Evolutionary conservation across 92 coral and sea anemone species (phyloP).

Genomic region (Nematostella vectensis): DNA sequence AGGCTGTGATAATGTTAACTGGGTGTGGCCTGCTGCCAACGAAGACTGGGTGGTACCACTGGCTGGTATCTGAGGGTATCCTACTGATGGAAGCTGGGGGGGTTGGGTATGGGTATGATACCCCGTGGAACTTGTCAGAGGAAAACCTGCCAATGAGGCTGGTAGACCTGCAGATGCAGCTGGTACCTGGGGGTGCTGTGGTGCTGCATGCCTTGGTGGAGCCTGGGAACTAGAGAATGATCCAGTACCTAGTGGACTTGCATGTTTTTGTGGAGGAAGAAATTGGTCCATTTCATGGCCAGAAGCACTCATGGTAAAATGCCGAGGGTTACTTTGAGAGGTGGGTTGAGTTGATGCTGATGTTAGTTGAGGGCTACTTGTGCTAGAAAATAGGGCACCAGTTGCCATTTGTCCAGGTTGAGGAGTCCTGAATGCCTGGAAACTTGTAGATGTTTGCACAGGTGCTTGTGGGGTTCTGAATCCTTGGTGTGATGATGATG

Average conservation of each 20-base stretch:
- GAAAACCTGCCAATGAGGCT: too few relatives aligned
- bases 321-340: slow-evolving; percentile 12
- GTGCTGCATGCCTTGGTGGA: slow-evolving; percentile 5
- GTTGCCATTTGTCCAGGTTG: background rate
- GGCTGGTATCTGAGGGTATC: too few relatives aligned
- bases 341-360: slow-evolving; percentile 4
- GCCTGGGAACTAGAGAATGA: slow-evolving; percentile 24
- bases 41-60: too few relatives aligned
- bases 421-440: background rate
- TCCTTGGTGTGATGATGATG: slow-evolving; percentile 14
- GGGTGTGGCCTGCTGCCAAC: too few relatives aligned
- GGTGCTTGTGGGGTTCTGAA: slow-evolving; percentile 10
- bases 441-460: slow-evolving; percentile 1
- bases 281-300: slow-evolving; percentile 29
- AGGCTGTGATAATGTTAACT: too few relatives aligned
- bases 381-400: slow-evolving; percentile 4
- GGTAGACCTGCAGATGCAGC: slow-evolving; percentile 10
- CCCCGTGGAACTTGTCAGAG: slow-evolving; percentile 6
- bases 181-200: slow-evolving; percentile 16
- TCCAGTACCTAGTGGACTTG: slow-evolving; percentile 11
- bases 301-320: slow-evolving; percentile 24
- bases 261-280: slow-evolving; percentile 34
- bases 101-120: slow-evolving; percentile 3
- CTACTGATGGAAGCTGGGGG: too few relatives aligned
- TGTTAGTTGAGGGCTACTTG: background rate